Evolutionary conservation across 2,113 vertebrate species (phyloP), one percentile per base, ranked within the genome.

Genomic region (Sander lucioperca): DNA sequence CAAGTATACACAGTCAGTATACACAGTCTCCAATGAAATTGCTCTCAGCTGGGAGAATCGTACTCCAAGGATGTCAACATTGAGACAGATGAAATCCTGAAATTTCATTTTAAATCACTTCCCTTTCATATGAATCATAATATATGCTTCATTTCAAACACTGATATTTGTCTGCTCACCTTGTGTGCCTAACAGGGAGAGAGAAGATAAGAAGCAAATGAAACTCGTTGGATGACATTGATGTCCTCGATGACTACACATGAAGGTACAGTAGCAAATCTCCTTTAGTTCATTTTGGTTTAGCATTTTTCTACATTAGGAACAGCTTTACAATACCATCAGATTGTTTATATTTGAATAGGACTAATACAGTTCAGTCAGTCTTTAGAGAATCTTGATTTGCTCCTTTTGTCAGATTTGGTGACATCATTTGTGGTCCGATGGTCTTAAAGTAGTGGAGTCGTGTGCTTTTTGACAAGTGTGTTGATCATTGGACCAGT

Each of bases 81-180:
- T 16, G 74, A 69, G 80, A 76, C 1, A 15, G 67, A 71, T 72
- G 33, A 87, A 88, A 85, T 86, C 62, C 45, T 14, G 33, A 73
- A 75, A 80, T 72, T 68, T 74, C 64, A 84, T 83, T 81, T 89
- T 25, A 53, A 85, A 86, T 77, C 43, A 63, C 76, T 69, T 48
- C 39, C 51, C 65, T 74, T 83, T 71, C 48, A 47, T 53, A 53
- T 4, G 23, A 77, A 45, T 76, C 47, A 71, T 73, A 84, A 86
- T 75, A 57, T 53, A 66, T 74, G 66, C 51, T 87, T 88, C 8
- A 70, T 79, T 82, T 85, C 69, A 64, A 84, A 75, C 68, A 58
- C 30, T 81, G 87, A 90, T 91, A 89, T 92, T 91, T 82, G 79
- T 71, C 83, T 59, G 4, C 67, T 79, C 63, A 43, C 74, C 25